These are phyloP conservation scores for Brachyptera risi DNA, from an alignment of 2,888 invertebrate species.

Conservation along the genomic window DNA sequence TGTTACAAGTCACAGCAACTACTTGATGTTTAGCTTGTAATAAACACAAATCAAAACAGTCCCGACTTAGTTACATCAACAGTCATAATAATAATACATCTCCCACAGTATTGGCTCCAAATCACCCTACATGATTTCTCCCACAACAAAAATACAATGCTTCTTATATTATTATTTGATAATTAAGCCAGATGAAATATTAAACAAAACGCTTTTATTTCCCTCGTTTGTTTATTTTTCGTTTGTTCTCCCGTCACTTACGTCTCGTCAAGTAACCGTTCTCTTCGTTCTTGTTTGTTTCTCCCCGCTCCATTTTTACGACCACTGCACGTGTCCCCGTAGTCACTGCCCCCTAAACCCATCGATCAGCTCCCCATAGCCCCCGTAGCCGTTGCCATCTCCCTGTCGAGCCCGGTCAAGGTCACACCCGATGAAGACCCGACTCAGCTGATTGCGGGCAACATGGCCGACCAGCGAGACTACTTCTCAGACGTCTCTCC, in stretches of 20 bases:
- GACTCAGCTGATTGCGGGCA: neutral
- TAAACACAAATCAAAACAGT: too few species aligned
- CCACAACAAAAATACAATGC: neutral
- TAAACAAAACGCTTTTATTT: too few species aligned
- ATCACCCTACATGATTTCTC: neutral
- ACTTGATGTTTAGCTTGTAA: too few species aligned
- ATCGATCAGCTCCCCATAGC: constrained; percentile 28
- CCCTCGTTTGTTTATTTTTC: neutral
- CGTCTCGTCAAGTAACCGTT: constrained; percentile 17
- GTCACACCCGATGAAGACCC: constrained; percentile 11
- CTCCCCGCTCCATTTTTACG: constrained; percentile 11
- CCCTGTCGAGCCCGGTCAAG: constrained; percentile 30
- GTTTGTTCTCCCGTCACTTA: neutral
- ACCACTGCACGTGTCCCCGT: constrained; percentile 25
- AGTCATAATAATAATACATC: neutral
- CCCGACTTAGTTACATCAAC: too few species aligned
- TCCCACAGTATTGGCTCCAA: constrained; percentile 11
- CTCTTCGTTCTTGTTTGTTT: constrained; percentile 25
- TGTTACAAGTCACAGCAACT: too few species aligned
- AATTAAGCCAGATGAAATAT: too few species aligned
- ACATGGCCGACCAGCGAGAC: constrained; percentile 4
- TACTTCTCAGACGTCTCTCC: constrained; percentile 25
- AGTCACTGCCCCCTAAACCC: constrained; percentile 25
- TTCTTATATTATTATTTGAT: neutral
- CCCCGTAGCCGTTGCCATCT: constrained; percentile 30